These are phyloP conservation scores for Bucorvus abyssinicus DNA, from an alignment of 2,797 vertebrate genomes.

Conservation along the genomic window DNA sequence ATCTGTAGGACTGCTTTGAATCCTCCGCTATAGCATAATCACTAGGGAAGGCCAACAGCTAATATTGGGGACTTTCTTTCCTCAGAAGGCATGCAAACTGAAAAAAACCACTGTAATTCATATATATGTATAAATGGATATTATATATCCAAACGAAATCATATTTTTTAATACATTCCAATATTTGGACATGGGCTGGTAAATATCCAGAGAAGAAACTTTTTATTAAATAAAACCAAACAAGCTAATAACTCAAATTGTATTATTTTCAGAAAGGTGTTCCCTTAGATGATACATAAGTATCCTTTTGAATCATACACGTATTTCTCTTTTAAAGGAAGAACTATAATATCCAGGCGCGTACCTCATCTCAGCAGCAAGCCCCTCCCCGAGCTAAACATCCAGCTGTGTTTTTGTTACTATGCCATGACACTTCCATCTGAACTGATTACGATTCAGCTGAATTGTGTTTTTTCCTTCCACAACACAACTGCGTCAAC, in stretches of 20 bases:
- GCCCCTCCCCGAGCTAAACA: background rate
- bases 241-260: background rate
- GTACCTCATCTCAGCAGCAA: background rate
- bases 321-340: background rate
- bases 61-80: background rate
- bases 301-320: background rate
- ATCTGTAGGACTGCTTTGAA: background rate
- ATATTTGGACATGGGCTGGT: background rate
- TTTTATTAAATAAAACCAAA: background rate
- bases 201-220: background rate
- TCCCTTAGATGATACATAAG: background rate
- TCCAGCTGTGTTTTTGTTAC: constrained; percentile 19
- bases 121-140: background rate
- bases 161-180: background rate
- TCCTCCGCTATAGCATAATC: background rate
- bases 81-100: background rate
- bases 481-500: constrained; percentile 20
- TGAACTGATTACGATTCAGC: background rate
- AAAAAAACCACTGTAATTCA: background rate
- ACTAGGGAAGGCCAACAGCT: background rate
- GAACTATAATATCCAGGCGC: background rate
- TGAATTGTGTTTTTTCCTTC: constrained; percentile 17
- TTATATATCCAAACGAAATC: background rate
- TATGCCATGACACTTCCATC: background rate
- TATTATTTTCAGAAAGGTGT: background rate